Evolutionary conservation across 2,113 vertebrate species (phyloP), one percentile per base, ranked within the genome.

Genomic region (Python bivittatus): DNA sequence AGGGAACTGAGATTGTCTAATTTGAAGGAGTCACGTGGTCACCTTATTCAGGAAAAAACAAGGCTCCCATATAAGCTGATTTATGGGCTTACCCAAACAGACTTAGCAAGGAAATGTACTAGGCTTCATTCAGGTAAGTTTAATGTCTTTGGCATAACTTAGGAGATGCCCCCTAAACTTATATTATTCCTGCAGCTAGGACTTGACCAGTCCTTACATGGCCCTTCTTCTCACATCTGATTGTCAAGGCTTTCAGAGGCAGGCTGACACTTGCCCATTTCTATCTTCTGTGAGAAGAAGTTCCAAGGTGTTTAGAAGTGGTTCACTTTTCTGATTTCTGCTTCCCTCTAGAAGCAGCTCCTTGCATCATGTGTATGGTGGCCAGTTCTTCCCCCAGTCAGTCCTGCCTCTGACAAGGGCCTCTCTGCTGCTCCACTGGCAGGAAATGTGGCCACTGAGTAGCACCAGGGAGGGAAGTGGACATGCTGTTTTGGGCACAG

Each of bases 101-200:
- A 68, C 29, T 60, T 25, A 38, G 23, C 22, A 86, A 48, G n/a
- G 20, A 54, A 91, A 42, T 3, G 27, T 0, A 15, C 29, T 13
- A 5, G 17, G 17, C 57, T 53, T 86, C 84, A 64, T 86, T 68
- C 20, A 86, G 90, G 91, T 91, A 88, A 91, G 61, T 44, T 33
- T 17, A 8, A 6, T 79, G 42, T 52, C 15, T 87, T 25, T 44
- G 52, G 2, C 10, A 44, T 17, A 44, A 15, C 7, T 15, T 27
- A 9, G 68, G 48, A 27, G 27, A 17, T 68, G 48, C 3, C 11
- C 64, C 38, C 48, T 79, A 54, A 72, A 89, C 25, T 64, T 1
- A n/a, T 10, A 57, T 11, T 88, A 11, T 42, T 61, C 17, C 23
- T 22, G 27, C 15, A 79, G 7, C 6, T 38, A 42, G 17, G 7